A percentile compares a stretch with the other conserved stretches of the same genome.
These are phyloP conservation scores for Apamea sordens DNA, from an alignment of 2,888 invertebrate genomes.

Conservation along the genomic window DNA sequence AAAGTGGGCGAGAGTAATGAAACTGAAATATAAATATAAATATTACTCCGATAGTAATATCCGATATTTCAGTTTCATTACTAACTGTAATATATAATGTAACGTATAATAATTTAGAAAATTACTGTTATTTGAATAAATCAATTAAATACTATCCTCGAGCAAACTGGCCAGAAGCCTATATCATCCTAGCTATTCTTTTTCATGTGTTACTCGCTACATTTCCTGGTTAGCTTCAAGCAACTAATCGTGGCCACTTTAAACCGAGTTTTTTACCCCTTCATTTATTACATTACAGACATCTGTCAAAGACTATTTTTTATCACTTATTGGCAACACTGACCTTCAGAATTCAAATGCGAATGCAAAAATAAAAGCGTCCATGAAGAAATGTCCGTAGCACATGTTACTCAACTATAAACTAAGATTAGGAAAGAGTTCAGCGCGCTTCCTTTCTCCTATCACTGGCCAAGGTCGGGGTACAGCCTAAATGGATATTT, in stretches of 20 bases:
- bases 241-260: not conserved
- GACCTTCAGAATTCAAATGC: slow-evolving; percentile 45
- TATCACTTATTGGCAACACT: slow-evolving; percentile 46
- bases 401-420: slow-evolving; percentile 23
- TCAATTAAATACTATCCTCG: not conserved
- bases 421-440: slow-evolving; percentile 44
- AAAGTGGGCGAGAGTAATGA: slow-evolving; percentile 8
- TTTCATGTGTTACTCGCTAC: not conserved
- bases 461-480: slow-evolving; percentile 52
- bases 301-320: slow-evolving; percentile 8
- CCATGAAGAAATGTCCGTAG: slow-evolving; percentile 36
- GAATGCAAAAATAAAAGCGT: slow-evolving; percentile 23
- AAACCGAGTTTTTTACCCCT: not conserved
- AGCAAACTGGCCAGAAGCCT: not conserved
- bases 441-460: slow-evolving; percentile 57
- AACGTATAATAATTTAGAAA: no score
- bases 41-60: no score
- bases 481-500: slow-evolving; percentile 29
- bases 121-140: not conserved
- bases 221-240: not conserved
- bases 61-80: no score
- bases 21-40: not conserved
- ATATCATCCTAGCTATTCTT: not conserved
- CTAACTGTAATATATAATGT: no score
- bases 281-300: slow-evolving; percentile 12